Evolutionary conservation across 2,113 vertebrate genomes (phyloP).

Genomic region (Spizaetus ornatus): DNA sequence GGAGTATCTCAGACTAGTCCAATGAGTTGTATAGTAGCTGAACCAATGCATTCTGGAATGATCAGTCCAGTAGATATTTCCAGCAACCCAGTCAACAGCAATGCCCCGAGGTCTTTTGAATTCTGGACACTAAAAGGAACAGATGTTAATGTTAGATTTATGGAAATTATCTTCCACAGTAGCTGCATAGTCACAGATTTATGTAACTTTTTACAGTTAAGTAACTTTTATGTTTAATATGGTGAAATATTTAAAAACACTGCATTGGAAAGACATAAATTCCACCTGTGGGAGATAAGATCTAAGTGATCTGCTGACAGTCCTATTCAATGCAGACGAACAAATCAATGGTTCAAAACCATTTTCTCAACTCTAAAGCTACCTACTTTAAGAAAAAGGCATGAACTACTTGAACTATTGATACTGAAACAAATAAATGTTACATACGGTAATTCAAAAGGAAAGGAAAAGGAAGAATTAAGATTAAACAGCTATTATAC

Average conservation of each 20-base stretch:
- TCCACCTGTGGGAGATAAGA: neutral
- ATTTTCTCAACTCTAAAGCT: neutral
- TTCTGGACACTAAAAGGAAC: constrained; percentile 86
- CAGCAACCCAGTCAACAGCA: constrained; percentile 95
- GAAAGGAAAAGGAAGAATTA: neutral
- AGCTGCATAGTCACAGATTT: neutral
- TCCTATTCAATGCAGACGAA: neutral
- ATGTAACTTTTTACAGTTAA: neutral
- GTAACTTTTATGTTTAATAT: neutral
- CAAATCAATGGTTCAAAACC: neutral
- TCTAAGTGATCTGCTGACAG: neutral
- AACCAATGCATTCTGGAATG: constrained; percentile 99
- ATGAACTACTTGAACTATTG: neutral
- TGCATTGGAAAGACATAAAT: neutral
- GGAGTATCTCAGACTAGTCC: constrained; percentile 96
- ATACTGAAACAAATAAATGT: neutral
- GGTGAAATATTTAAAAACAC: neutral
- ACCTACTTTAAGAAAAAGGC: neutral
- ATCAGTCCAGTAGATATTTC: constrained; percentile 98
- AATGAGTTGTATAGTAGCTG: constrained; percentile 98
- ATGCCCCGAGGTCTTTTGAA: constrained; percentile 93
- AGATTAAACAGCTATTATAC: neutral
- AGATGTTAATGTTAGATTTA: constrained; percentile 3
- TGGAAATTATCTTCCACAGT: neutral
- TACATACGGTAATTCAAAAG: neutral